These are phyloP conservation scores for Polymixis lichenea DNA, from an alignment of 2,888 invertebrate species.

Conservation along the genomic window DNA sequence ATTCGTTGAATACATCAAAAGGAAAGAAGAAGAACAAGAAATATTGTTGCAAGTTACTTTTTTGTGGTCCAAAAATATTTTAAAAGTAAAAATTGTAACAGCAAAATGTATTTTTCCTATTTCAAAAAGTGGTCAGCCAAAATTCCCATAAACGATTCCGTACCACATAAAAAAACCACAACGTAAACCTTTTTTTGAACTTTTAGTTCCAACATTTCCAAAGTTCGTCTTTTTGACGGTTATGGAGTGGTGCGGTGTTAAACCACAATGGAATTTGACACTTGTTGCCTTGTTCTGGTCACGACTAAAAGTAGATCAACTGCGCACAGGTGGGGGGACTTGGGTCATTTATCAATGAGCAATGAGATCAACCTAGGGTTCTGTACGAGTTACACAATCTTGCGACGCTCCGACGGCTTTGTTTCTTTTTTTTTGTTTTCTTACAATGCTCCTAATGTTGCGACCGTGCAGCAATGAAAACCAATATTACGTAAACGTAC, in stretches of 20 bases:
- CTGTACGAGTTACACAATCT: background rate
- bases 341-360: slow-evolving; percentile 37
- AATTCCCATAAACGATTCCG: slow-evolving; percentile 3
- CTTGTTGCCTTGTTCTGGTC: slow-evolving; percentile 46
- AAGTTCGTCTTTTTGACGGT: slow-evolving; percentile 20
- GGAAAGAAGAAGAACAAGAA: too few species aligned
- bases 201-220: slow-evolving; percentile 6
- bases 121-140: background rate
- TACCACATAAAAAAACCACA: slow-evolving; percentile 18
- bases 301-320: slow-evolving; percentile 50
- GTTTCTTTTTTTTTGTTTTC: too few species aligned
- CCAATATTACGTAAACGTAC: too few species aligned
- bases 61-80: too few species aligned
- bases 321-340: slow-evolving; percentile 47
- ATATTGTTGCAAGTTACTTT: too few species aligned
- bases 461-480: background rate
- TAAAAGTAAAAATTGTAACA: too few species aligned
- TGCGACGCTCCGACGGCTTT: background rate
- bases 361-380: slow-evolving; percentile 6
- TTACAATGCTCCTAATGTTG: background rate
- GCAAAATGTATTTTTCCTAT: background rate
- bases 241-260: slow-evolving; percentile 23
- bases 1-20: too few species aligned
- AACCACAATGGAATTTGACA: slow-evolving; percentile 47
- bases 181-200: slow-evolving; percentile 25